Conservation (phyloP, 2,888 invertebrate species). For the Branchipolynoe longqiensis region DNA sequence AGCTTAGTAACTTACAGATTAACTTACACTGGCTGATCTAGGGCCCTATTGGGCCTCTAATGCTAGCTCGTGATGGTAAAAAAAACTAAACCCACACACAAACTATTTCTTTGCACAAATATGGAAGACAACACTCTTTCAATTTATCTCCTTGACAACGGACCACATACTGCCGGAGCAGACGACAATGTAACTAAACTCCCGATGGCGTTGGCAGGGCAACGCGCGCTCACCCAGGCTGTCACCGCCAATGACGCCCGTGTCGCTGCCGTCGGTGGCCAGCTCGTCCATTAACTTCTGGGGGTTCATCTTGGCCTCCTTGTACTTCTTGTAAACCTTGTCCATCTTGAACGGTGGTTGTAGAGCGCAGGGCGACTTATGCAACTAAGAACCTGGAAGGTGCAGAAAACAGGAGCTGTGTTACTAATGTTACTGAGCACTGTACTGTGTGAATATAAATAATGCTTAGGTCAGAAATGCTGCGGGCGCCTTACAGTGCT, state of each 20-base stretch:
- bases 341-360: conserved; percentile 67
- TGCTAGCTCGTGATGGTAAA: too few relatives aligned
- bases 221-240: too few relatives aligned
- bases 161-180: too few relatives aligned
- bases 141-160: too few relatives aligned
- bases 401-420: not conserved
- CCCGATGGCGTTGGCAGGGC: conserved; percentile 78
- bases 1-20: too few relatives aligned
- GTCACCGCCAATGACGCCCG: not conserved
- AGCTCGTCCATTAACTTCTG: conserved; percentile 76
- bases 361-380: not conserved
- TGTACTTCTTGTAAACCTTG: conserved; percentile 78
- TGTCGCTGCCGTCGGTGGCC: conserved; percentile 69
- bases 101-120: too few relatives aligned
- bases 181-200: too few relatives aligned
- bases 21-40: too few relatives aligned
- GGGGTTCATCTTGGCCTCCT: conserved; percentile 76
- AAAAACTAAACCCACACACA: too few relatives aligned
- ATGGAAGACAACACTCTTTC: too few relatives aligned
- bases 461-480: too few relatives aligned
- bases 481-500: not conserved
- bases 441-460: not conserved
- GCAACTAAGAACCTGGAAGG: not conserved
- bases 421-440: not conserved
- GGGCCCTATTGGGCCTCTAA: too few relatives aligned